These are phyloP conservation scores for Pammene aurita DNA, from an alignment of 2,888 invertebrate genomes.

Conservation along the genomic window DNA sequence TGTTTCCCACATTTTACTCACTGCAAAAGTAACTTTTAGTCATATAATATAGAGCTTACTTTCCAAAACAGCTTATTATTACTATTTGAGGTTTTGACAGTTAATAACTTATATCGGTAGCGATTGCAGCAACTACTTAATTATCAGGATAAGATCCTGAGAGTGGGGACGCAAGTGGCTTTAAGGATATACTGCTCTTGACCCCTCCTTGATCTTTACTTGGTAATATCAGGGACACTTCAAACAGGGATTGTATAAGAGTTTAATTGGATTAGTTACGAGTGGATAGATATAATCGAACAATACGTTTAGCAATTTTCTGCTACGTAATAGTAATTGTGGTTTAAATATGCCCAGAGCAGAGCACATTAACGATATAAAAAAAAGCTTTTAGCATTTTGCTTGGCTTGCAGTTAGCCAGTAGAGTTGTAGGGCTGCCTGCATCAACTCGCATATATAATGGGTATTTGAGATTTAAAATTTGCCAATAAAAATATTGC, in stretches of 20 bases:
- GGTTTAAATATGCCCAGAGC: neutral
- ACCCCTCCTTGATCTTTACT: conserved; percentile 62
- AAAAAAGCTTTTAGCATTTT: no score
- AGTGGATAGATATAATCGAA: conserved; percentile 4
- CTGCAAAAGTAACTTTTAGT: neutral
- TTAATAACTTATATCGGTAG: conserved; percentile 54
- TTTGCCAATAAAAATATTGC: no score
- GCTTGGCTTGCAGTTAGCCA: no score
- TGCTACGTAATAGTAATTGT: conserved; percentile 1
- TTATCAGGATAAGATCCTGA: conserved; percentile 52
- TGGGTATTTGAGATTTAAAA: no score
- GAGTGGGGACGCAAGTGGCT: conserved; percentile 49
- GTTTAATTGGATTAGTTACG: conserved; percentile 28
- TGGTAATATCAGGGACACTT: conserved; percentile 28
- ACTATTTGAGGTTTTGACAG: neutral
- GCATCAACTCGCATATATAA: no score
- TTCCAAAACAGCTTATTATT: neutral
- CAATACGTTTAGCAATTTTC: neutral
- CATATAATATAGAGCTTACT: neutral
- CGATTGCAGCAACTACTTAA: conserved; percentile 72
- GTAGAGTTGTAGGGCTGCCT: no score
- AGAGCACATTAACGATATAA: neutral
- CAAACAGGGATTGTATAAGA: conserved; percentile 51
- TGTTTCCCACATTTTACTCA: neutral
- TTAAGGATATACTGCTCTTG: conserved; percentile 70